A percentile compares a stretch with the other conserved stretches of the same genome.
Evolutionary conservation across 2,113 vertebrate genomes (phyloP).

Genomic region (Sphaerodactylus townsendi): DNA sequence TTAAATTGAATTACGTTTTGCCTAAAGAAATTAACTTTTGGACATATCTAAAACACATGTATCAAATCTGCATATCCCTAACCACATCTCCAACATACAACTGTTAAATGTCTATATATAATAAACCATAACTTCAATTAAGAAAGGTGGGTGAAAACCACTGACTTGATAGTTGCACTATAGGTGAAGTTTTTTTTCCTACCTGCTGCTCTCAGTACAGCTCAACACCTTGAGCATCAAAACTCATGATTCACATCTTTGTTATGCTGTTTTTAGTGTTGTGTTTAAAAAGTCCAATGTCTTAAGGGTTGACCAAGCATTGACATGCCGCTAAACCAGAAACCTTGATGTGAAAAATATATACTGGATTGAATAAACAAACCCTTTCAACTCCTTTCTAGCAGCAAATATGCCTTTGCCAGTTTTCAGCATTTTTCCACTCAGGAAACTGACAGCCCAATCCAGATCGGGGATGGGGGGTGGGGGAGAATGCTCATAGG

Average conservation of each 20-base stretch:
- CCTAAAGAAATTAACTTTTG: too few relatives aligned
- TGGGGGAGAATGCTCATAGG: too few relatives aligned
- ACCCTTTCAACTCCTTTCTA: background rate
- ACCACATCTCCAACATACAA: too few relatives aligned
- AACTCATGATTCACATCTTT: background rate
- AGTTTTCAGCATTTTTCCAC: background rate
- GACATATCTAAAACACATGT: too few relatives aligned
- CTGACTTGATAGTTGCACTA: background rate
- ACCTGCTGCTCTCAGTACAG: background rate
- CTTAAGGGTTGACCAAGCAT: constrained; percentile 11
- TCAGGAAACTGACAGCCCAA: background rate
- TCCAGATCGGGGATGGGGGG: too few relatives aligned
- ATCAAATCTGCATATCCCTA: too few relatives aligned
- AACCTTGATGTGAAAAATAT: constrained; percentile 13
- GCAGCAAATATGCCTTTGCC: background rate
- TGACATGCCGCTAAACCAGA: constrained; percentile 13
- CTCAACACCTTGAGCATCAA: background rate
- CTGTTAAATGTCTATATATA: background rate
- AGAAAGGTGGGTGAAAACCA: background rate
- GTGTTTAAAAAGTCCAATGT: constrained; percentile 8
- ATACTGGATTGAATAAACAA: constrained; percentile 11
- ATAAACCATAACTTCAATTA: background rate
- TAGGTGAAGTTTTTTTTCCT: too few relatives aligned
- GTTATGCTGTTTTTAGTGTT: background rate
- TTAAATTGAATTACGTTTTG: too few relatives aligned